Percentiles rank a stretch among this genome's conserved stretches.
phyloP scores from a whole-genome alignment of 2,797 vertebrate species.

The Phrynocephalus guinanensis region DNA sequence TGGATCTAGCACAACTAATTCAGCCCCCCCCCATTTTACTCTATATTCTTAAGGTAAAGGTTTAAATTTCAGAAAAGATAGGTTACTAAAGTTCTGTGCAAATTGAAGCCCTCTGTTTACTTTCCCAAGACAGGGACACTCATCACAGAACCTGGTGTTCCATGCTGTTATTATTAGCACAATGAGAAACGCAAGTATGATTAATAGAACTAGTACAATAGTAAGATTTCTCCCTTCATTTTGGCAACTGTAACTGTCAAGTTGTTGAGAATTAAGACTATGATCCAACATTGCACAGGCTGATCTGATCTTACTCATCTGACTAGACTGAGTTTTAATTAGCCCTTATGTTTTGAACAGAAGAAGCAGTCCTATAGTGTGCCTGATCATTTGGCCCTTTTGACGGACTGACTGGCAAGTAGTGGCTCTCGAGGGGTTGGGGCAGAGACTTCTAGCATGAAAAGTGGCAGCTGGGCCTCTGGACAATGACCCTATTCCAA shows the following conservation, averaged over 20 bases:
- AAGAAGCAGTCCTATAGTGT: not conserved
- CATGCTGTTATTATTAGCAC: slow-evolving; percentile 1
- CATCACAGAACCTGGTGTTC: slow-evolving; percentile 1
- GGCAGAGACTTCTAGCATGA: not conserved
- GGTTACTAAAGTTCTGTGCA: not conserved
- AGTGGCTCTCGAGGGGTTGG: not conserved
- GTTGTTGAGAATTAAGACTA: not conserved
- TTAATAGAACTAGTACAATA: slow-evolving; percentile 15
- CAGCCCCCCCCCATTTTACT: not conserved
- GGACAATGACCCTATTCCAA: not conserved
- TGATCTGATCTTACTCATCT: not conserved
- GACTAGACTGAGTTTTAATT: not conserved
- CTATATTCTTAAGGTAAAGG: not conserved
- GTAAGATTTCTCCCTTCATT: not conserved
- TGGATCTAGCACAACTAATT: not conserved
- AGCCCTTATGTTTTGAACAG: not conserved
- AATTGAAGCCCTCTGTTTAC: not conserved
- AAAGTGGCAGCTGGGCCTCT: not conserved
- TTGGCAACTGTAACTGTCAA: slow-evolving; percentile 8
- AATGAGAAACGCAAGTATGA: not conserved
- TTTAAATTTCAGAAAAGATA: not conserved
- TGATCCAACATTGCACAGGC: not conserved
- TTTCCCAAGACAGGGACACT: slow-evolving; percentile 4
- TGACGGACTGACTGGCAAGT: not conserved
- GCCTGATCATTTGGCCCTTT: not conserved